Base-by-base conservation (phyloP, 2,888 invertebrate species). In the Allygus modestus region DNA sequence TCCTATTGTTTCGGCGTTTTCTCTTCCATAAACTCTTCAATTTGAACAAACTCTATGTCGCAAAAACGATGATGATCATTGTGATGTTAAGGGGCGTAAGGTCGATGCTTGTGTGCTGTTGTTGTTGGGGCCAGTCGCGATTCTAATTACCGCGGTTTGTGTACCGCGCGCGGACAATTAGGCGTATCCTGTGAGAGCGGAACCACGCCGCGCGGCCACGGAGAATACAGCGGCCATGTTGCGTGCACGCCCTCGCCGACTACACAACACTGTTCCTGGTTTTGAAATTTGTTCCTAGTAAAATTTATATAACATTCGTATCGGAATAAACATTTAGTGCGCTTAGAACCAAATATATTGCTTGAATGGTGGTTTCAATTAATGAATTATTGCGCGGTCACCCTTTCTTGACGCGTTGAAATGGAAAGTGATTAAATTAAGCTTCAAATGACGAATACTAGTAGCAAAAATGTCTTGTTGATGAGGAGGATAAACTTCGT, bases 181-280 rank as follows among this genome's bases (percentile, higher is more conserved):
- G 15, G 23, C 77, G 51, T 77, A 77, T 77, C 77, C 77, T 77
- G 77, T 77, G 77, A 26, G 77, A 77, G 77, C 77, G 77, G 77
- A 77, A 46, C 77, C 28, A 77, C 46, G 77, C 46, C n/a, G 77
- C 11, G 28, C 37, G 77, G 20, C 0, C 77, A 77, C 23, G 51
- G 46, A 73, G 41, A 73, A 73, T 37, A 41, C 41, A 9, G 65
- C 65, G 65, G 65, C 65, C 65, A 65, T 65, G 69, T 69, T 41
- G 73, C 41, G 37, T 12, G 41, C 73, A 41, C 73, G 73, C 73
- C 73, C 65, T 31, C 58, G 17, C 46, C 37, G 37, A 4, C 37
- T 37, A 37, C n/a, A n/a, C 37, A 37, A 37, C 17, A 17, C 17
- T 17, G 1, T 46, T 46, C 46, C 46, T 46, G 46, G 7, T 46